These are phyloP conservation scores for Drosophila malerkotliana DNA, from an alignment of 1,140 invertebrate species.

Conservation along the genomic window DNA sequence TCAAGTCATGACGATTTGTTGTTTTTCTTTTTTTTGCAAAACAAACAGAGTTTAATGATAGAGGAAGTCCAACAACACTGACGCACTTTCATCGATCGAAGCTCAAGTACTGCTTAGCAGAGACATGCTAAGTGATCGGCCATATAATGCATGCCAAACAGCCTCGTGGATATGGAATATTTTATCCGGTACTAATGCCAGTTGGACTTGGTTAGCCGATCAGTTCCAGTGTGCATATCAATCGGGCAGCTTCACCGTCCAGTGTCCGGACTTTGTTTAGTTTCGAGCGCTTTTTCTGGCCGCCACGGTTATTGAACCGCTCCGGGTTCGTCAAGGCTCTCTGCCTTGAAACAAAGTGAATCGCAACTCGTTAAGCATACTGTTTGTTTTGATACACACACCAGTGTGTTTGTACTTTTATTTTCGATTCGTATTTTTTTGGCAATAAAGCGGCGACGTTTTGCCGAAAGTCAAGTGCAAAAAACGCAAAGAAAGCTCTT, in stretches of 20 bases:
- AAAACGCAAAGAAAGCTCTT: conserved; percentile 31
- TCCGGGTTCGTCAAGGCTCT: conserved; percentile 58
- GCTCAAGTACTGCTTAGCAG: conserved; percentile 19
- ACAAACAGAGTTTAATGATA: background rate
- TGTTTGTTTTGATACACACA: conserved; percentile 49
- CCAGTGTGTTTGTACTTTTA: conserved; percentile 28
- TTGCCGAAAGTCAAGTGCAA: conserved; percentile 74
- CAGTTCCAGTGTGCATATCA: conserved; percentile 46
- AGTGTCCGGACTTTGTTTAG: too few relatives aligned
- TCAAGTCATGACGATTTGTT: too few relatives aligned
- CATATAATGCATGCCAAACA: conserved; percentile 27
- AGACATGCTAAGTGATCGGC: conserved; percentile 39
- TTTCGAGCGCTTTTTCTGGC: conserved; percentile 11
- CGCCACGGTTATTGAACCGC: conserved; percentile 70
- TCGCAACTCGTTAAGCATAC: conserved; percentile 56
- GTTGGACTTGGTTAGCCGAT: conserved; percentile 31
- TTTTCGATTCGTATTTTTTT: conserved; percentile 52
- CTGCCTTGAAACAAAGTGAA: conserved; percentile 58
- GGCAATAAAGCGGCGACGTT: conserved; percentile 74
- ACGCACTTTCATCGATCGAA: conserved; percentile 17
- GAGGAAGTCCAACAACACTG: conserved; percentile 5
- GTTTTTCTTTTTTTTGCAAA: background rate
- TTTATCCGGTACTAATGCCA: conserved; percentile 33
- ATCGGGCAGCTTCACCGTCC: conserved; percentile 11
- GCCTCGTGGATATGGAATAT: conserved; percentile 53